These are phyloP conservation scores for Montipora capricornis DNA, from an alignment of 64 coral and sea anemone species.

Conservation along the genomic window DNA sequence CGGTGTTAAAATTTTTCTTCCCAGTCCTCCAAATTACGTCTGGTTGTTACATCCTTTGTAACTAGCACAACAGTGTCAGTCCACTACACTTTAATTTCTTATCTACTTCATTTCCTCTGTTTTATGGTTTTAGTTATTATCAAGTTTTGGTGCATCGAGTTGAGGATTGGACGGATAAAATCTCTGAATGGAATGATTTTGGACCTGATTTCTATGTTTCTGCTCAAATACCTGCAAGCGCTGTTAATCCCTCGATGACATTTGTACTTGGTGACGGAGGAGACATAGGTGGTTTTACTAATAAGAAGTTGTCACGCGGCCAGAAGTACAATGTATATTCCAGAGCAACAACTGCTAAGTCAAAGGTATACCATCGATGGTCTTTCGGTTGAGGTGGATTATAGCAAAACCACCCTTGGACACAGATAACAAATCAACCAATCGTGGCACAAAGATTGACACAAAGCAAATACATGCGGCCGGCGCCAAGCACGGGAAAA, in stretches of 20 bases:
- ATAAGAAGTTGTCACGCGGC: neutral
- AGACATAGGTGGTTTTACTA: neutral
- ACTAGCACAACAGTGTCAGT: no score
- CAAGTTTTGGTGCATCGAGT: neutral
- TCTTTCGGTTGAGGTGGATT: no score
- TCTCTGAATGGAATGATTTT: neutral
- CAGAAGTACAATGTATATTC: conserved; percentile 41
- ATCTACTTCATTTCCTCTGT: neutral
- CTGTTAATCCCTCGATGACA: neutral
- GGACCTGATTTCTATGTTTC: neutral
- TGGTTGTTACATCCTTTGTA: no score
- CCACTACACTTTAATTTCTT: no score
- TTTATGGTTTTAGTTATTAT: neutral
- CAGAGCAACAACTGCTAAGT: neutral
- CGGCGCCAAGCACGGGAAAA: no score
- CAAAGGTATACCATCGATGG: neutral
- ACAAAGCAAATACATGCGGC: no score
- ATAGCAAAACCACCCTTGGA: no score
- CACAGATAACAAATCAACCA: no score
- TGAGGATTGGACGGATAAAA: neutral
- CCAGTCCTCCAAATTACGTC: no score
- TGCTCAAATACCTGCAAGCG: neutral
- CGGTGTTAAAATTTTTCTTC: no score
- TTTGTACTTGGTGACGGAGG: conserved; percentile 18
- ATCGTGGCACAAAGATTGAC: no score